Evolutionary conservation across 2,113 vertebrate genomes (phyloP).

Genomic region (Naja naja): DNA sequence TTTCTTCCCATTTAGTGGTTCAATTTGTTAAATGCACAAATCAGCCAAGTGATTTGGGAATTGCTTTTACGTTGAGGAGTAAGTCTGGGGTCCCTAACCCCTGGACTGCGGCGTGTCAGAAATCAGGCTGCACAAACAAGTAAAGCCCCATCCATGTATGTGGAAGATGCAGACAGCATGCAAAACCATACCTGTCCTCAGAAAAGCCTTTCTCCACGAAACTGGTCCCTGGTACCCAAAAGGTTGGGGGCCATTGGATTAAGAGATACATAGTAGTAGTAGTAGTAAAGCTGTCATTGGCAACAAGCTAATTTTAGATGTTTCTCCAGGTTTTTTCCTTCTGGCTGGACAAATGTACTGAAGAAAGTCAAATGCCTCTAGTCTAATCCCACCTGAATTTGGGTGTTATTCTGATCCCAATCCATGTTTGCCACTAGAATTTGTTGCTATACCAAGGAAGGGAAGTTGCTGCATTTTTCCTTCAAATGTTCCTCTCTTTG

Average conservation of each 20-base stretch:
- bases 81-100: not conserved
- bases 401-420: not conserved
- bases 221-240: not conserved
- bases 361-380: not conserved
- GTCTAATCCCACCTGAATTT: not conserved
- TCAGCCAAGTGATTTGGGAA: not conserved
- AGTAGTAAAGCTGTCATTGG: not conserved
- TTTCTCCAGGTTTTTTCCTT: not conserved
- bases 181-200: not conserved
- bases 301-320: not conserved
- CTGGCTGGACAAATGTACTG: conserved; percentile 1
- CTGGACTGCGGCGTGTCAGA: not conserved
- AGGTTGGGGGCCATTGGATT: not conserved
- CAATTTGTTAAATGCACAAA: not conserved
- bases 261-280: not conserved
- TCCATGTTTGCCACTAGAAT: not conserved
- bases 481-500: not conserved
- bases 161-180: not conserved
- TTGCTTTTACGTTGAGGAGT: not conserved
- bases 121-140: not conserved
- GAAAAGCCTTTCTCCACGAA: not conserved
- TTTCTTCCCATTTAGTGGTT: not conserved
- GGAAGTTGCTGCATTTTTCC: not conserved
- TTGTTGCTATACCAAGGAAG: not conserved
- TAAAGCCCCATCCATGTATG: not conserved